A percentile compares a stretch with the other conserved stretches of the same genome.
phyloP scores from a whole-genome alignment of 35 echinoderm and acorn worm species.

The Apostichopus californicus region DNA sequence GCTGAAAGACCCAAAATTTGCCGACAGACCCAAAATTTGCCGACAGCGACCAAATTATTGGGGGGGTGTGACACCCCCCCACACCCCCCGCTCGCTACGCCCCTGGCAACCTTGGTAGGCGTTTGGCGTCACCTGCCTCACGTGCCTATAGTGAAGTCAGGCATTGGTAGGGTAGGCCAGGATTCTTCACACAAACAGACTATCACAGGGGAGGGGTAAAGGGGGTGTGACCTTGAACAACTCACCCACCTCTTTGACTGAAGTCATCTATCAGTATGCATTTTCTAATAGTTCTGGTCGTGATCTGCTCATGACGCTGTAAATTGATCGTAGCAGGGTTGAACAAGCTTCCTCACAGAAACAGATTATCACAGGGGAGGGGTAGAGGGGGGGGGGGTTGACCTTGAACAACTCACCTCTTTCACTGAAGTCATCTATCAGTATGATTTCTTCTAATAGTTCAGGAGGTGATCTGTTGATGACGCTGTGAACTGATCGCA shows the following conservation, averaged over 20 bases:
- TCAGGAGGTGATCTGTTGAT: constrained; percentile 96
- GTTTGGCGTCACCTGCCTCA: too few relatives aligned
- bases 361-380: constrained; percentile 77
- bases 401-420: constrained; percentile 63
- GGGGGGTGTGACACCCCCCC: too few relatives aligned
- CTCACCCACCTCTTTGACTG: constrained; percentile 81
- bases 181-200: constrained; percentile 95
- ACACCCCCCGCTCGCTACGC: too few relatives aligned
- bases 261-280: constrained; percentile 33
- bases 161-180: constrained; percentile 69
- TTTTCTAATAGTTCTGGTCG: not conserved
- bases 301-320: not conserved
- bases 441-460: constrained; percentile 78
- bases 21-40: too few relatives aligned
- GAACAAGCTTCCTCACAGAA: constrained; percentile 96
- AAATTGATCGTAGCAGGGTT: constrained; percentile 68
- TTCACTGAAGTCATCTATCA: constrained; percentile 93
- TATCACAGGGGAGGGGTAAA: constrained; percentile 64
- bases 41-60: too few relatives aligned
- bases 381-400: constrained; percentile 56
- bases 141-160: too few relatives aligned
- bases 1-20: too few relatives aligned
- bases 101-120: too few relatives aligned
- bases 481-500: constrained; percentile 92
- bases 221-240: not conserved